Percentiles rank a stretch among this genome's conserved stretches.
These are phyloP conservation scores for Sebastes cheni DNA, from an alignment of 2,797 vertebrate species.

Conservation along the genomic window DNA sequence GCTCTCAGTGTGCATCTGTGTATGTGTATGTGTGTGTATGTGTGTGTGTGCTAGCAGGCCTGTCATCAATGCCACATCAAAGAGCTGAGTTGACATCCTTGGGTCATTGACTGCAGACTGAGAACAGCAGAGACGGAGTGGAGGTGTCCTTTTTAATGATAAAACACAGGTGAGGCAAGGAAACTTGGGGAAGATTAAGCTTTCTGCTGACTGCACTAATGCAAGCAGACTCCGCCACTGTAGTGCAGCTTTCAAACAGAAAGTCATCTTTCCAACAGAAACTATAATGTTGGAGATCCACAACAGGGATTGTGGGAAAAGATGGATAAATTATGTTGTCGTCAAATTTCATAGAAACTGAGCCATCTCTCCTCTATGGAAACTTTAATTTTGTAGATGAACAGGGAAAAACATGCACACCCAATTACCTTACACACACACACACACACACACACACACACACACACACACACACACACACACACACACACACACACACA, in stretches of 20 bases:
- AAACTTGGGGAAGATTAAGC: conserved; percentile 20
- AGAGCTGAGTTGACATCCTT: conserved; percentile 62
- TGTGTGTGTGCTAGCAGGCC: background rate
- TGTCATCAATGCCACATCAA: conserved; percentile 43
- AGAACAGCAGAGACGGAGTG: conserved; percentile 40
- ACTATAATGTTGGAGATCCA: background rate
- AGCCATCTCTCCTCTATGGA: background rate
- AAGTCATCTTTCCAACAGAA: conserved; percentile 1
- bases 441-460: background rate
- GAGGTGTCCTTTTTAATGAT: conserved; percentile 51
- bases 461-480: background rate
- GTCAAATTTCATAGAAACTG: background rate
- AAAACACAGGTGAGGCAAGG: conserved; percentile 31
- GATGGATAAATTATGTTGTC: background rate
- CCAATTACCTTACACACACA: background rate
- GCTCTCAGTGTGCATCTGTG: conserved; percentile 14
- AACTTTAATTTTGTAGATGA: background rate
- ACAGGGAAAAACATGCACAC: background rate
- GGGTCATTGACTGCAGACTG: conserved; percentile 51
- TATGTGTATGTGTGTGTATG: background rate
- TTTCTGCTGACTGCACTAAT: conserved; percentile 30
- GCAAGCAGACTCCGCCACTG: background rate
- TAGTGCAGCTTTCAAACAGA: conserved; percentile 19
- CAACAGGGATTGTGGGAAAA: background rate
- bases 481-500: background rate